Conservation (phyloP, 2,888 invertebrate species). For the Tetragonisca angustula region DNA sequence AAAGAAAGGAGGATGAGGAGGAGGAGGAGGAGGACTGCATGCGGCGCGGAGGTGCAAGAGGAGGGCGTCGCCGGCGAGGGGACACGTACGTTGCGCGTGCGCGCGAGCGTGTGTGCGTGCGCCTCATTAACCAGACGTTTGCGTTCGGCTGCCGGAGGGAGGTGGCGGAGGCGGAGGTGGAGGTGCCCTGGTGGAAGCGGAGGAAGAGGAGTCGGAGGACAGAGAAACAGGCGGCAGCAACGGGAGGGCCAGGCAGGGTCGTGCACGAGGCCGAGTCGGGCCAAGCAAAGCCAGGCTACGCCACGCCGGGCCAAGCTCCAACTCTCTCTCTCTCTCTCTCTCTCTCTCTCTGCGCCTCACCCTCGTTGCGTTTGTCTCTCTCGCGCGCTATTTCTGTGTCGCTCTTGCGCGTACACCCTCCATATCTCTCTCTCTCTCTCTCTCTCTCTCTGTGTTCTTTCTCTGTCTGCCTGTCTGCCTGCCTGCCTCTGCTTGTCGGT, state of each 20-base stretch:
- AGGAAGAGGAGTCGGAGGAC: constrained; percentile 37
- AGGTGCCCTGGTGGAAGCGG: constrained; percentile 10
- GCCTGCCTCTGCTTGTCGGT: constrained; percentile 27
- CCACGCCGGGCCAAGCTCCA: constrained; percentile 67
- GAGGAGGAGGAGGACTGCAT: constrained; percentile 53
- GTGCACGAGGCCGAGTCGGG: constrained; percentile 51
- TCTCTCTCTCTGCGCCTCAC: constrained; percentile 18
- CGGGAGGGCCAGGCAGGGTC: constrained; percentile 57
- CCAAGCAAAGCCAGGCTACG: constrained; percentile 36
- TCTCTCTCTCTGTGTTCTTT: background rate
- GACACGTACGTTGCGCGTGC: constrained; percentile 76
- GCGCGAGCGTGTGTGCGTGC: constrained; percentile 77
- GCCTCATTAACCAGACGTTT: constrained; percentile 80
- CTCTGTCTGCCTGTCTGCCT: constrained; percentile 25
- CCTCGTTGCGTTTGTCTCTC: constrained; percentile 57
- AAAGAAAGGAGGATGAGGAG: constrained; percentile 47
- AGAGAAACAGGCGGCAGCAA: constrained; percentile 49
- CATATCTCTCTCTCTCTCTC: constrained; percentile 14
- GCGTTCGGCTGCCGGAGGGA: constrained; percentile 65
- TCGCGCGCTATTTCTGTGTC: constrained; percentile 59
- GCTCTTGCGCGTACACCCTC: constrained; percentile 29
- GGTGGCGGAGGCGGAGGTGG: constrained; percentile 32
- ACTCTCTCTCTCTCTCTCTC: constrained; percentile 57
- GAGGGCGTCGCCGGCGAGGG: constrained; percentile 66
- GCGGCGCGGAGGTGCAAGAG: constrained; percentile 52